Percentiles rank a stretch among this genome's conserved stretches.
Conservation (phyloP, 2,888 invertebrate species). For the Hyposoter dolosus region DNA sequence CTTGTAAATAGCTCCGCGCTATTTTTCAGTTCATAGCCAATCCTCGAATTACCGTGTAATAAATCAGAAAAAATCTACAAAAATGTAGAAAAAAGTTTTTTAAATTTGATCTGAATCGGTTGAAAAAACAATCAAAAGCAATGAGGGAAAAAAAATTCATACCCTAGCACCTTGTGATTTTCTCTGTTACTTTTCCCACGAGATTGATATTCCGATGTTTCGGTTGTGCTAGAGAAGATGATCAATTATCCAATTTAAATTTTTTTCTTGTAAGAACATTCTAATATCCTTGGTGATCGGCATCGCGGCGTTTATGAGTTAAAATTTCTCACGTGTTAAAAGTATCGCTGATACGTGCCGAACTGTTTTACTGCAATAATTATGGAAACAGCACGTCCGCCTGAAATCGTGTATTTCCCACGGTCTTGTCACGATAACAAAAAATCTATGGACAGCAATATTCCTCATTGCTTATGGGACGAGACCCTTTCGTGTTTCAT, state of each 20-base stretch:
- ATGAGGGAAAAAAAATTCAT: background rate
- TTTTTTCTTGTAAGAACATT: slow-evolving; percentile 19
- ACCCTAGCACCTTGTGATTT: background rate
- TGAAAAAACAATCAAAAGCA: background rate
- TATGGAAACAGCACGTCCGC: slow-evolving; percentile 54
- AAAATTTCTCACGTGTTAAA: slow-evolving; percentile 62
- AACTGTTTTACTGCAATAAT: slow-evolving; percentile 43
- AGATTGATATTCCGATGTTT: slow-evolving; percentile 3
- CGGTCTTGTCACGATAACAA: slow-evolving; percentile 35
- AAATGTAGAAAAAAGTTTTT: background rate
- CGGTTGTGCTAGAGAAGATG: background rate
- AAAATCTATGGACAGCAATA: slow-evolving; percentile 38
- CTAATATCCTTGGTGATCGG: slow-evolving; percentile 8
- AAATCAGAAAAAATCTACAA: background rate
- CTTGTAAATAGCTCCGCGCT: too few relatives aligned
- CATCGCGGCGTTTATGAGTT: slow-evolving; percentile 7
- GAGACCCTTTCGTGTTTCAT: slow-evolving; percentile 40
- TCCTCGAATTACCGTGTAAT: background rate
- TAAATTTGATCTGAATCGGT: background rate
- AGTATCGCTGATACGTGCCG: slow-evolving; percentile 26
- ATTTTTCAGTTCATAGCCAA: too few relatives aligned
- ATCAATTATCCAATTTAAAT: slow-evolving; percentile 5
- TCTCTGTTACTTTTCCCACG: slow-evolving; percentile 19
- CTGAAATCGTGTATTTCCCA: slow-evolving; percentile 63
- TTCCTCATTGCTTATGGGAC: slow-evolving; percentile 41